Evolutionary conservation across 2,113 vertebrate species (phyloP).

Genomic region (Gavialis gangeticus): DNA sequence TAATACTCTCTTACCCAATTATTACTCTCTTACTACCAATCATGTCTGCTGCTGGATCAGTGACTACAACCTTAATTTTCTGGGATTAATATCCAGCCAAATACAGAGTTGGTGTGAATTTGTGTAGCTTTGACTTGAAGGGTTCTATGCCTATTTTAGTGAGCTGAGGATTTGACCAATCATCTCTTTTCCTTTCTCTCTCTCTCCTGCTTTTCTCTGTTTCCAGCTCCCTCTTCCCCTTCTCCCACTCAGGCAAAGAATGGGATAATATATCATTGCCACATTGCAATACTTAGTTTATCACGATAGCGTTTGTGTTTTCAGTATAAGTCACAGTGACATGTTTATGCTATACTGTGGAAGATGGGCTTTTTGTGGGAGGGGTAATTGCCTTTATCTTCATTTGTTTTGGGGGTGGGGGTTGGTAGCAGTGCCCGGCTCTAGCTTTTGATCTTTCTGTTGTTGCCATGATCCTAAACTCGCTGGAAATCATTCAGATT

Average conservation of each 20-base stretch:
- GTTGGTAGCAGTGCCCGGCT: not conserved
- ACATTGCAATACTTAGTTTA: not conserved
- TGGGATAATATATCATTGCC: not conserved
- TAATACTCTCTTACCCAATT: not conserved
- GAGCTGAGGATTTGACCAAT: not conserved
- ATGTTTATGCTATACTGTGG: rapidly evolving
- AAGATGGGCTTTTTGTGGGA: no score
- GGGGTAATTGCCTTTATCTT: no score
- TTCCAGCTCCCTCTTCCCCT: not conserved
- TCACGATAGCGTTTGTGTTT: not conserved
- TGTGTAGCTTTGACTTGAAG: not conserved
- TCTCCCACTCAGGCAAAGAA: not conserved
- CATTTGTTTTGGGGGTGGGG: no score
- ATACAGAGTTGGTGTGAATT: not conserved
- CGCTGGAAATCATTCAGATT: not conserved
- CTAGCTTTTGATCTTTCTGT: not conserved
- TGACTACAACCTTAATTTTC: not conserved
- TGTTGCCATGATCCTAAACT: not conserved
- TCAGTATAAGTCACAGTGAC: not conserved
- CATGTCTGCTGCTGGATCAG: not conserved
- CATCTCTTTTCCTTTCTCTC: not conserved
- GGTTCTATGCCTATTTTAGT: not conserved
- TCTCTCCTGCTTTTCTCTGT: not conserved
- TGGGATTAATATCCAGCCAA: not conserved
- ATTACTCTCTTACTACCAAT: not conserved